A percentile compares a stretch with the other conserved stretches of the same genome.
These are phyloP conservation scores for Melinaea menophilus DNA, from an alignment of 2,888 invertebrate species.

Conservation along the genomic window DNA sequence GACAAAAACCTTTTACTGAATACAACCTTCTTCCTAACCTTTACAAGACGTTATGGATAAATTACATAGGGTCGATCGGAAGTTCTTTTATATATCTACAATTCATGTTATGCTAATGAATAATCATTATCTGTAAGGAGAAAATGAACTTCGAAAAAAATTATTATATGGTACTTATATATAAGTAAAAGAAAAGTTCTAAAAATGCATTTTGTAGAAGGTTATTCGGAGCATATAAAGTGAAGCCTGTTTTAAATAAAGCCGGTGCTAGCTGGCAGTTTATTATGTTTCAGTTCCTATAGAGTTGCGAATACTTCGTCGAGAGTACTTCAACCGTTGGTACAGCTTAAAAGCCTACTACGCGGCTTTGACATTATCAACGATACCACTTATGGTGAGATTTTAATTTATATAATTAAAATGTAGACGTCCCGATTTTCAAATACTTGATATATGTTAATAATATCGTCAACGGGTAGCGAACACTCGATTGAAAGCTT, in stretches of 20 bases:
- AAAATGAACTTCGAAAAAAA: too few species aligned
- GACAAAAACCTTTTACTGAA: slow-evolving; percentile 23
- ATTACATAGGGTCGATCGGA: slow-evolving; percentile 26
- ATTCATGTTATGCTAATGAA: slow-evolving; percentile 25
- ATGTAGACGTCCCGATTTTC: too few species aligned
- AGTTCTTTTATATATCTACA: slow-evolving; percentile 21
- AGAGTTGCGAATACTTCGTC: slow-evolving; percentile 76
- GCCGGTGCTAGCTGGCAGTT: not conserved
- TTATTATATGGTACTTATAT: too few species aligned
- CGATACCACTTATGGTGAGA: slow-evolving; percentile 78
- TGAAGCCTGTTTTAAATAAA: too few species aligned
- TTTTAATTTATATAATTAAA: too few species aligned
- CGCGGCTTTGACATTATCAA: slow-evolving; percentile 73
- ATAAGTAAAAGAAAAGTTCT: too few species aligned
- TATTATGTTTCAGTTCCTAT: slow-evolving; percentile 71
- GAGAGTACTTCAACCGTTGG: slow-evolving; percentile 83
- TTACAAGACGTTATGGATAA: slow-evolving; percentile 21
- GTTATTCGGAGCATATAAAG: too few species aligned
- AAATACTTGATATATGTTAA: too few species aligned
- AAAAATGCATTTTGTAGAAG: too few species aligned
- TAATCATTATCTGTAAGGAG: too few species aligned
- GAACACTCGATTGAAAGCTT: too few species aligned
- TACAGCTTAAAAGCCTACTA: slow-evolving; percentile 82
- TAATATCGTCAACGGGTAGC: too few species aligned
- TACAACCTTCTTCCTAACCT: slow-evolving; percentile 18